Base-by-base conservation (phyloP, 1,140 invertebrate species). In the Drosophila bocqueti region DNA sequence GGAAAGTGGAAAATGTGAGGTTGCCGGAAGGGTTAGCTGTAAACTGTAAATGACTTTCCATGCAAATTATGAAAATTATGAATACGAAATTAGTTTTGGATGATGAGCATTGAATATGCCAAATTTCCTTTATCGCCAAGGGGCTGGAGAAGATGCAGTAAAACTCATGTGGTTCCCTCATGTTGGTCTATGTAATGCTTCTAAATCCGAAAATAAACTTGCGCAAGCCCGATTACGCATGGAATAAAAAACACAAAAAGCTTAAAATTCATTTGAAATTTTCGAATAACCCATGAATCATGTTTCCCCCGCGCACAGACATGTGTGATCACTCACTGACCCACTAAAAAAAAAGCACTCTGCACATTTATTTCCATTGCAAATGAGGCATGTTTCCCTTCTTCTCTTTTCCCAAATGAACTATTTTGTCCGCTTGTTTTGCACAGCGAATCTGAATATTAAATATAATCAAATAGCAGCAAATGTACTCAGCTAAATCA, bases 11-110 rank as follows among this genome's bases (percentile, higher is more conserved):
- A 55, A 67, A 68, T 54, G 47, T 55, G 73, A 63, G 55, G 74
- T 45, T 36, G 42, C 43, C 21, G 40, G 16, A 36, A 61, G 68
- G 71, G 71, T 73, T 73, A 50, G 1, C 21, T 21, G 21, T 21
- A 60, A 36, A 42, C 46, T 69, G 45, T 46, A 66, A 63, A 50
- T 65, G 69, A 75, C 81, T 77, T 71, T 60, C 52, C 67, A 85
- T 81, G 83, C 78, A 85, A 81, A 84, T 85, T 84, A 69, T 50
- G 49, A 62, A 77, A 86, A 67, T 76, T 86, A 85, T 85, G 83
- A 82, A 86, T 85, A 82, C 60, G 49, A 81, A 86, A 85, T 86
- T 81, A 85, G 64, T 43, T 49, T 52, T 47, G 58, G 36, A 61
- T 49, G 73, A 60, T 66, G 49, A 60, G 65, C 24, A 75, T 36